Base-by-base conservation (phyloP, 2,113 vertebrate species). In the Nannospalax galili region DNA sequence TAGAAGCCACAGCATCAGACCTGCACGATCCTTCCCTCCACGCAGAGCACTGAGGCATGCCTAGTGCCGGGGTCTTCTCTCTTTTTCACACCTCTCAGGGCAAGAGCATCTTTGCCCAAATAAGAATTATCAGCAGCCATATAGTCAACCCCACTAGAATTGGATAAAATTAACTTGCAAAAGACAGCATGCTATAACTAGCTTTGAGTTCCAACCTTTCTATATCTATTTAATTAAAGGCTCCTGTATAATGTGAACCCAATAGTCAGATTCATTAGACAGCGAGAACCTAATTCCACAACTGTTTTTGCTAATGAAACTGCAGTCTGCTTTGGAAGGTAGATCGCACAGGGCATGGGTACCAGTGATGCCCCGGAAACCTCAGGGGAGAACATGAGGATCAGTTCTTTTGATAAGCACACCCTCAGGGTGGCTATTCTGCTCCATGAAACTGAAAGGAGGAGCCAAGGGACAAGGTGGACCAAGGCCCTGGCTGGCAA, bases 211-310 rank as follows among this genome's bases (percentile, higher is more conserved):
- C 95, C 95, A 96, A 96, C 92, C 96, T 95, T 95, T 96, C 96
- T 90, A 85, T 86, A 96, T 94, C 98, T 96, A 91, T 97, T 98
- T 98, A 97, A 98, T 98, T 97, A 98, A 97, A 97, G 97, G 92
- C 92, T 96, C 92, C 97, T 92, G 96, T 96, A 93, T 96, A 96
- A 93, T 67, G 92, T 95, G 97, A 97, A 98, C 97, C 97, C 91
- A 97, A 97, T 92, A 65, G 94, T 96, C 95, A 96, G 96, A 97
- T 97, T 98, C 98, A 98, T 98, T 97, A 98, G 96, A 96, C 88
- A 79, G 77, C 19, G 74, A 86, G 94, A 3, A 84, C 96, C 96
- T 96, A 94, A 97, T 98, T 97, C 97, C 72, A 10, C 96, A 90
- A 93, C 85, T 45, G 97, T 90, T 96, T 84, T 77, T 92, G 94